Evolutionary conservation across 2,888 invertebrate genomes (phyloP), one percentile per base, ranked within the genome.

Genomic region (Drosophila koepferae): DNA sequence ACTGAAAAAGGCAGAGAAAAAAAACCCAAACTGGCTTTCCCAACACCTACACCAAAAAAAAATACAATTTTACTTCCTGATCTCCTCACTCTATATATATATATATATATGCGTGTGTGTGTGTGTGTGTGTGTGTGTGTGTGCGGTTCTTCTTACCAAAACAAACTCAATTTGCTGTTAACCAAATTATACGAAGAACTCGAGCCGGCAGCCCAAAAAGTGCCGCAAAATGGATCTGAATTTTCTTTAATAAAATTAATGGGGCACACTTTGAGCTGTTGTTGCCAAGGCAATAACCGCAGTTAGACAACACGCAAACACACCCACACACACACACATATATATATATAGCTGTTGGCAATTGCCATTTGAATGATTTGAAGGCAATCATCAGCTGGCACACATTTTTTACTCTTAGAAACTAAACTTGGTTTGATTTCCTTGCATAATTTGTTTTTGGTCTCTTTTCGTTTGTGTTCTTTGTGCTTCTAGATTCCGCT

Each of bases 401-500:
- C 10, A 68, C 53, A 40, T 40, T 40, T 8, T 66, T 38, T 36
- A 63, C 65, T 69, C 62, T 28, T 55, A 55, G 58, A n/a, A 18
- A 31, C 54, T 69, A 55, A 61, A 70, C 59, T 71, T 76, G 9
- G 65, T 77, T 69, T 48, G 63, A 84, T 78, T 90, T 91, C 82
- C 80, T 81, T 58, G 84, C 81, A 81, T 86, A 89, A 83, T 83
- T 84, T 40, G 14, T 40, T 69, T 85, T 82, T 77, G 73, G 80
- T 82, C 89, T 88, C 49, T 85, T 87, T 80, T 90, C 80, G 80
- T 90, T 86, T 90, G 68, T 86, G 90, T 85, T 82, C 81, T 86
- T 86, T 86, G 85, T 90, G 91, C 90, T 91, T 92, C 89, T 91
- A 92, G 92, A 89, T 87, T 89, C 92, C 73, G 91, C 91, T 90